Evolutionary conservation across 2,113 vertebrate genomes (phyloP), one percentile per base, ranked within the genome.

Genomic region (Sylvilagus bachmani): DNA sequence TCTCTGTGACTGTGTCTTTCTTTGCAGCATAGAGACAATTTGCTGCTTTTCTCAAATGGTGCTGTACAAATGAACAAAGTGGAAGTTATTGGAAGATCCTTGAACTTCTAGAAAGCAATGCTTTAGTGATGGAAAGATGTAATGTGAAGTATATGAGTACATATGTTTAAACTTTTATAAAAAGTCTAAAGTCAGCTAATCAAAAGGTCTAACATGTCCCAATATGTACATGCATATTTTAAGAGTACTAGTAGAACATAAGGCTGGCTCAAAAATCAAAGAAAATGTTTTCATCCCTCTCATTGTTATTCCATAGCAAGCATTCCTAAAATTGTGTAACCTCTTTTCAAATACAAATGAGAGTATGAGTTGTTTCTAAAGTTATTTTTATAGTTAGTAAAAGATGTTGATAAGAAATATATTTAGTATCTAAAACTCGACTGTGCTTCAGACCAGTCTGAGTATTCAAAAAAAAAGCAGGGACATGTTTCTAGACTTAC

Each of bases 281-380:
- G 64, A 19, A 66, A 4, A 8, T 81, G 3, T 44, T 31, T 84
- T 74, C 6, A 55, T 31, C 36, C n/a, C 58, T 77, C 66, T 88
- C 51, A 44, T 82, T 93, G 49, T 78, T 27, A 64, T 94, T 95
- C 17, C 38, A 69, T 44, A 33, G 3, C 69, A 94, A 69, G 44
- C 0, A 49, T 36, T 78, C n/a, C n/a, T 93, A 36, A 90, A 91
- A 71, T 53, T 25, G 6, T 66, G 62, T 55, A 89, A 38, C 1
- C 7, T 11, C 12, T 80, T 83, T 95, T 88, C 66, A 79, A 58
- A 70, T 89, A 16, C 36, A 71, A 82, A 58, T 81, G 12, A 44
- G 44, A 82, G 3, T 51, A 44, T 44, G n/a, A 10, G 49, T 80
- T 36, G 1, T 87, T 95, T 74, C 70, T 87, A n/a, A 91, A 75